Conservation (phyloP, 2,113 vertebrate species). For the Dendrocopos noguchii region DNA sequence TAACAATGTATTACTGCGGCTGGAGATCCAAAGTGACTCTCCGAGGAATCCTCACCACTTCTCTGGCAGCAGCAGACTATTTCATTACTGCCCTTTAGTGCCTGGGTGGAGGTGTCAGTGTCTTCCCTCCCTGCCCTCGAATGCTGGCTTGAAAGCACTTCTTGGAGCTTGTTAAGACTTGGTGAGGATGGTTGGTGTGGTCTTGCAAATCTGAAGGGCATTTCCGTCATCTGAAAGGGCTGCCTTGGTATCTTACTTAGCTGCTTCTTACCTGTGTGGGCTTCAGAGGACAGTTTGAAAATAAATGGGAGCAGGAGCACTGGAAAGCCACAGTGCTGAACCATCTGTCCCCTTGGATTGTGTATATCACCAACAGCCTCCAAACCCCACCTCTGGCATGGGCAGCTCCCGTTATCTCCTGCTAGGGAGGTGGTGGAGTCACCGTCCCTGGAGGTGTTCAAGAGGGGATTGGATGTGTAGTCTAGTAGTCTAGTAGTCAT, state of each 20-base stretch:
- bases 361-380: neutral
- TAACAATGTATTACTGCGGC: conserved; percentile 44
- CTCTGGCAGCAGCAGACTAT: neutral
- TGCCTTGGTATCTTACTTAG: neutral
- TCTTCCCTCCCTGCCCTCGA: neutral
- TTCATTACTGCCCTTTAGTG: neutral
- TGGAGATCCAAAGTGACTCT: conserved; percentile 41
- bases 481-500: too few species aligned
- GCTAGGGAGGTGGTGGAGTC: neutral
- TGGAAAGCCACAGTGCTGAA: neutral
- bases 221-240: neutral
- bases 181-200: neutral
- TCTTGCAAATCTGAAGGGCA: neutral
- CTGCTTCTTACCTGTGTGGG: neutral
- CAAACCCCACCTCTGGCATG: neutral
- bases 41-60: neutral
- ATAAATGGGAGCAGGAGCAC: neutral
- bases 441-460: too few species aligned
- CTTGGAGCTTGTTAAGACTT: neutral
- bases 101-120: neutral
- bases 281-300: neutral
- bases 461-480: too few species aligned
- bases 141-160: neutral
- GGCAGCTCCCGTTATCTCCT: neutral
- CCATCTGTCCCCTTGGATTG: neutral